Conservation (phyloP, 2,888 invertebrate species). For the Dasypogon diadema region DNA sequence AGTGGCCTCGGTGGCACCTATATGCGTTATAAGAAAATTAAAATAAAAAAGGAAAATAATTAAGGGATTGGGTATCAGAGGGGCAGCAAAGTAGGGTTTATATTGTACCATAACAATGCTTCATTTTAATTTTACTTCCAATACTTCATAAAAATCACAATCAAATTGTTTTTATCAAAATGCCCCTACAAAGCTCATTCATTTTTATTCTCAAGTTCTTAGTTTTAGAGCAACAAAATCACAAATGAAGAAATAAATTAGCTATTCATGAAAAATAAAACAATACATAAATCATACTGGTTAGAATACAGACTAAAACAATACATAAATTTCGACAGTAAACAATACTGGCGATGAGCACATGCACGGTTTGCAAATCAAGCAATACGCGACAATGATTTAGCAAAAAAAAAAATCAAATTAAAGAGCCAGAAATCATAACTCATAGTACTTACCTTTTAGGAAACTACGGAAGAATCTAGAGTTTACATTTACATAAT, state of each 20-base stretch:
- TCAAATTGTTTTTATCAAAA: conserved; percentile 11
- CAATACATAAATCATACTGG: conserved; percentile 26
- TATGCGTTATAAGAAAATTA: conserved; percentile 50
- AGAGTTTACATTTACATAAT: too few relatives aligned
- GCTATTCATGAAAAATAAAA: conserved; percentile 9
- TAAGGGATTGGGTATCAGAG: conserved; percentile 12
- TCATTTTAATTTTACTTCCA: background rate
- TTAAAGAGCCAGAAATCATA: conserved; percentile 20
- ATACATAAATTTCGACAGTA: conserved; percentile 20
- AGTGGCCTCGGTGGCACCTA: conserved; percentile 77
- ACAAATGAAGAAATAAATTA: conserved; percentile 31
- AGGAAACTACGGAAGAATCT: background rate
- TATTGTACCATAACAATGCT: background rate
- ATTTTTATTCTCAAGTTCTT: background rate
- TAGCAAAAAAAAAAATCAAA: conserved; percentile 4
- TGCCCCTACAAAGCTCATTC: conserved; percentile 36
- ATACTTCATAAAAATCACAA: background rate
- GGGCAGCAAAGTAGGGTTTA: conserved; percentile 30
- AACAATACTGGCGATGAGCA: conserved; percentile 33
- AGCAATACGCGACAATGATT: conserved; percentile 21
- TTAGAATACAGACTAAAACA: conserved; percentile 44
- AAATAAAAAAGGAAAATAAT: conserved; percentile 51
- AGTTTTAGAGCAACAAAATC: conserved; percentile 18
- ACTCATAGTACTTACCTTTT: conserved; percentile 48
- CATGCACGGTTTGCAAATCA: conserved; percentile 38